Evolutionary conservation across 2,888 invertebrate species (phyloP), one percentile per base, ranked within the genome.

Genomic region (Chrysopilus asiliformis): DNA sequence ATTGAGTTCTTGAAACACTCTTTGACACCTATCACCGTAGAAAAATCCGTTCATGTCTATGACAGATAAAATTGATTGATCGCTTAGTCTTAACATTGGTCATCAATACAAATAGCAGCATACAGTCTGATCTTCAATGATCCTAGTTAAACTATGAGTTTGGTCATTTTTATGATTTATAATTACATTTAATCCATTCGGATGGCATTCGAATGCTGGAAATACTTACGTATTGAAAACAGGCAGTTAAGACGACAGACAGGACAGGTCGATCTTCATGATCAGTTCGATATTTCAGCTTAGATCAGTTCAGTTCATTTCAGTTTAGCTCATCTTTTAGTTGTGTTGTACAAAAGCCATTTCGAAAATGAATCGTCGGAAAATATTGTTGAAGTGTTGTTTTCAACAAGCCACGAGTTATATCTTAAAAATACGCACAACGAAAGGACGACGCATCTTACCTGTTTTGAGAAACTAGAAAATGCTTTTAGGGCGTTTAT

Each of bases 21-120:
- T 8, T 27, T 27, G 10, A 8, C n/a, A 27, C 9, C 34, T 12
- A 30, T 25, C 31, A 37, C n/a, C n/a, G n/a, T n/a, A n/a, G n/a
- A 31, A 26, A 37, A 26, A 37, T 37, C 36, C 25, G 36, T 37
- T 32, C 19, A 13, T 22, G 25, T 30, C 32, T 37, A 26, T 32
- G 42, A 39, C 42, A 39, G 39, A 34, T 39, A 32, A 24, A 37
- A 42, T 39, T 42, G 42, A 42, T 42, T 42, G 42, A 42, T 42
- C 37, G 36, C 34, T 42, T 37, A 39, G 39, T 42, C 29, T 34
- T 27, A 13, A 42, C 31, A 33, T 14, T 30, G n/a, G n/a, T n/a
- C n/a, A n/a, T n/a, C n/a, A n/a, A n/a, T n/a, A n/a, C n/a, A n/a
- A n/a, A n/a, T n/a, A n/a, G n/a, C n/a, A n/a, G n/a, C n/a, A n/a